Conservation (phyloP, 2,113 vertebrate species). For the Bombycilla garrulus region DNA sequence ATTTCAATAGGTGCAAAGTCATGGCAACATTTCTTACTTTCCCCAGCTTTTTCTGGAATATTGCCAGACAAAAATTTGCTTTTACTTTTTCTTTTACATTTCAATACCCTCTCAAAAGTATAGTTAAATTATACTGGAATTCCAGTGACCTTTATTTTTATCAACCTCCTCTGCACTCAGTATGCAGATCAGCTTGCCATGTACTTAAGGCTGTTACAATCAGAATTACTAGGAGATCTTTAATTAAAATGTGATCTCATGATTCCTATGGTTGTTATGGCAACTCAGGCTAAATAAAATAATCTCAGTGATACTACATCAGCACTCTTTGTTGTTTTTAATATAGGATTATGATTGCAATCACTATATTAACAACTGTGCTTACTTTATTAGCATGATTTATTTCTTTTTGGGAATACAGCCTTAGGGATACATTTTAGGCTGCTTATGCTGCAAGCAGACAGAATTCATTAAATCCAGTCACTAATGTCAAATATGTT, state of each 20-base stretch:
- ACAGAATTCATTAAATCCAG: not conserved
- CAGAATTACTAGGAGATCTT: not conserved
- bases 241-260: slow-evolving; percentile 16
- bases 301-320: not conserved
- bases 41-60: not conserved
- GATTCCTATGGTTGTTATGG: not conserved
- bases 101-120: not conserved
- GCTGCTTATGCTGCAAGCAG: not conserved
- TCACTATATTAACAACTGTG: not conserved
- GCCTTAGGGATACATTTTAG: not conserved
- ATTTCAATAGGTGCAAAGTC: not conserved
- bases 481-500: not conserved
- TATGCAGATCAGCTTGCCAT: not conserved
- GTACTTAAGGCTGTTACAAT: not conserved
- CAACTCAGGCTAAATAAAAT: slow-evolving; percentile 26
- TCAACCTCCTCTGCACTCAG: not conserved
- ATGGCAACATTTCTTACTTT: not conserved
- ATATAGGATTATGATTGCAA: not conserved
- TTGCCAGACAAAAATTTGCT: not conserved
- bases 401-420: not conserved
- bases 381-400: not conserved
- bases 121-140: not conserved
- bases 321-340: not conserved
- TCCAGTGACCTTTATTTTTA: not conserved
- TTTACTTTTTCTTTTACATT: not conserved